Evolutionary conservation across 2,888 invertebrate genomes (phyloP).

Genomic region (Lottia scabra): DNA sequence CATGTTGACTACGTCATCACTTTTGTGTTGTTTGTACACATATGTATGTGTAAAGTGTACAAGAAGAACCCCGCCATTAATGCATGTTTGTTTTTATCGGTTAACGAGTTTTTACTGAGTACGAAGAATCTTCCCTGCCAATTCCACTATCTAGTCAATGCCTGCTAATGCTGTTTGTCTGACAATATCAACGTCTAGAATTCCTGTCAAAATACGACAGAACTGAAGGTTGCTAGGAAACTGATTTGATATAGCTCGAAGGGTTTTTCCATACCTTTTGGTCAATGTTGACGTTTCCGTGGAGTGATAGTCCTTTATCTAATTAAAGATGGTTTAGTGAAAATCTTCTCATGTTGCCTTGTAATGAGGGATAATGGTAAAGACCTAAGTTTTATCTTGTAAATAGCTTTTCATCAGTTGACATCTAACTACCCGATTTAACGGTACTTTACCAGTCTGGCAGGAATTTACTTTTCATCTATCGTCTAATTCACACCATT

Average conservation of each 20-base stretch:
- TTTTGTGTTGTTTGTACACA: neutral
- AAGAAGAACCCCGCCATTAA: no score
- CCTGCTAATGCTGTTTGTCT: slow-evolving; percentile 2
- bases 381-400: no score
- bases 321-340: slow-evolving; percentile 1
- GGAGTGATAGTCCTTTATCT: neutral
- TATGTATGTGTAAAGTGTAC: neutral
- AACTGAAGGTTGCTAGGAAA: slow-evolving; percentile 9
- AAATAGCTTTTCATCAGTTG: no score
- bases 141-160: neutral
- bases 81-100: no score
- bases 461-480: no score
- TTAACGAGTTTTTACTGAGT: no score
- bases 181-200: neutral
- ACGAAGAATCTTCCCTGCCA: no score
- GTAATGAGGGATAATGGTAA: neutral
- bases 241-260: slow-evolving; percentile 12
- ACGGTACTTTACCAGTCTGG: no score
- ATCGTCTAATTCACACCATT: no score
- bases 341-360: neutral
- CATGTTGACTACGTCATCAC: neutral
- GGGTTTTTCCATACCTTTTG: slow-evolving; percentile 1
- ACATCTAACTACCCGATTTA: no score
- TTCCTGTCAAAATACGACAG: slow-evolving; percentile 13
- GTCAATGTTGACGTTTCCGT: neutral